Evolutionary conservation across 2,888 invertebrate genomes (phyloP).

Genomic region (Vannuccia rotundouncinata): DNA sequence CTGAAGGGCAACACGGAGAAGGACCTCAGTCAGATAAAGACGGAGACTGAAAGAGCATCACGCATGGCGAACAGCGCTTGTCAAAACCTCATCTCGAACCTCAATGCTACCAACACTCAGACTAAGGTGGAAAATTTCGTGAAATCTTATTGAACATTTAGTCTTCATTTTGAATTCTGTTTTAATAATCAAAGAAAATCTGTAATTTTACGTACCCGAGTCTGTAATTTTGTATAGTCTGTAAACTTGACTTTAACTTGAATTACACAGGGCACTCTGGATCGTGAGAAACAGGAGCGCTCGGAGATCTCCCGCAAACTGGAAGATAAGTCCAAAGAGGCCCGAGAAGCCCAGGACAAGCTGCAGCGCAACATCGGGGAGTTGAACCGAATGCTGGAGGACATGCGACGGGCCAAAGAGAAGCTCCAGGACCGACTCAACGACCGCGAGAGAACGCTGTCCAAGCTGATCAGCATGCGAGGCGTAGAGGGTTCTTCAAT

Average conservation of each 20-base stretch:
- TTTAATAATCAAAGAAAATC: too few relatives aligned
- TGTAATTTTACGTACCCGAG: too few relatives aligned
- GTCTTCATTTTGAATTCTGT: too few relatives aligned
- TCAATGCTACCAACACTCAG: not conserved
- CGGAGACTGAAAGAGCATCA: conserved; percentile 62
- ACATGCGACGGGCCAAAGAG: not conserved
- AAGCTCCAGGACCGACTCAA: not conserved
- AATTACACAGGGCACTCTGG: not conserved
- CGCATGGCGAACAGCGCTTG: conserved; percentile 71
- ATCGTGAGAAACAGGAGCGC: conserved; percentile 17
- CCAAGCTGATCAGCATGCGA: not conserved
- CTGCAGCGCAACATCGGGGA: conserved; percentile 2
- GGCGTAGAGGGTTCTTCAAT: not conserved
- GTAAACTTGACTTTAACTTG: too few relatives aligned
- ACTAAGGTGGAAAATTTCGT: too few relatives aligned
- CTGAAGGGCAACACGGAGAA: not conserved
- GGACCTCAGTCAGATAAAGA: conserved; percentile 54
- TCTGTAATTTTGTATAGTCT: too few relatives aligned
- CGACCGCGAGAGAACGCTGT: not conserved
- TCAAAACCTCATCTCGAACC: conserved; percentile 50
- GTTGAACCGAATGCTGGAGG: not conserved
- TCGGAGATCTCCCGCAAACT: not conserved
- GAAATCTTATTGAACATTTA: too few relatives aligned
- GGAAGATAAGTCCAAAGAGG: not conserved
- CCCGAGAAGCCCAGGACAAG: conserved; percentile 7